Evolutionary conservation across 2,888 invertebrate species (phyloP).

Genomic region (Xanthostigma xanthostigma): DNA sequence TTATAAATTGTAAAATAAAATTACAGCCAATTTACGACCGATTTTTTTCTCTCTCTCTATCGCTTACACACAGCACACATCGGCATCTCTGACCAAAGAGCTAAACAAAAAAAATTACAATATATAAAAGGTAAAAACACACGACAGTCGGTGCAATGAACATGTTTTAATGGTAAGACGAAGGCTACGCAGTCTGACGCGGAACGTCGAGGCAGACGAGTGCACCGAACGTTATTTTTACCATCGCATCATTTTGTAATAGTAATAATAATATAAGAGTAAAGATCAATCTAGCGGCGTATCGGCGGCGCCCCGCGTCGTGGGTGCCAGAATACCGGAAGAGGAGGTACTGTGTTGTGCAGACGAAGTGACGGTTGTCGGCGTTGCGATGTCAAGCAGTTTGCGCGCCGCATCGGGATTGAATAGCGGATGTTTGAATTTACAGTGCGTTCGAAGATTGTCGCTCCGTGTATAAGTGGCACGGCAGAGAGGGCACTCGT

Average conservation of each 20-base stretch:
- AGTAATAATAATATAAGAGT: conserved; percentile 26
- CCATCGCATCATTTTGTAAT: conserved; percentile 25
- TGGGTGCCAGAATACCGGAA: conserved; percentile 15
- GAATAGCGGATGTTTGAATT: conserved; percentile 81
- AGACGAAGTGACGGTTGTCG: conserved; percentile 33
- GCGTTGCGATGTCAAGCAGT: conserved; percentile 38
- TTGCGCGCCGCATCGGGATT: conserved; percentile 65
- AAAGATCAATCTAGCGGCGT: conserved; percentile 33
- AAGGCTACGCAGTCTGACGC: conserved; percentile 23
- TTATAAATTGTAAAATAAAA: too few species aligned
- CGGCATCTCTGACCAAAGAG: too few species aligned
- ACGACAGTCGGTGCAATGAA: too few species aligned
- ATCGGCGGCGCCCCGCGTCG: conserved; percentile 20
- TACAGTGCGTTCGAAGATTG: conserved; percentile 84
- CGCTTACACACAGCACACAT: too few species aligned
- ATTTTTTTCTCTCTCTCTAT: too few species aligned
- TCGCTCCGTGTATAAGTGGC: conserved; percentile 85
- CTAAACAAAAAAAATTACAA: too few species aligned
- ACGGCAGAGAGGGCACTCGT: conserved; percentile 82
- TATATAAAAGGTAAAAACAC: too few species aligned
- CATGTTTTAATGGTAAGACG: too few species aligned
- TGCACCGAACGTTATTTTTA: conserved; percentile 11
- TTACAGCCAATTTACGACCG: too few species aligned
- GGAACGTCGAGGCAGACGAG: conserved; percentile 31
- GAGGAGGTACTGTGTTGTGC: not conserved